Evolutionary conservation across 2,797 vertebrate genomes (phyloP).

Genomic region (Holocentrus rufus): DNA sequence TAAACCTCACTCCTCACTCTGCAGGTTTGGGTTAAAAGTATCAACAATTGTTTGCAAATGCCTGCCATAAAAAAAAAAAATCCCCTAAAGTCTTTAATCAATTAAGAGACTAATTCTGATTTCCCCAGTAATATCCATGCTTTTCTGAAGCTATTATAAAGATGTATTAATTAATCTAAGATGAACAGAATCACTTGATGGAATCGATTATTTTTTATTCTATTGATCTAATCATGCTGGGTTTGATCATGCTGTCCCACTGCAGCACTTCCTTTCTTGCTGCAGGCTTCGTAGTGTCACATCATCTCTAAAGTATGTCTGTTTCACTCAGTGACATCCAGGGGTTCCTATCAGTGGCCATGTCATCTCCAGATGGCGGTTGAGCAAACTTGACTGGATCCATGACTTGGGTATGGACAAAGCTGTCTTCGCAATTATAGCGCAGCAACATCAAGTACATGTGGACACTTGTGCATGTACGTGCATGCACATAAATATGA

Average conservation of each 20-base stretch:
- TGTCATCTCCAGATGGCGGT: slow-evolving; percentile 62
- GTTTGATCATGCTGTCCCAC: background rate
- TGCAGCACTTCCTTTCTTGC: slow-evolving; percentile 37
- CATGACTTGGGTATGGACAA: slow-evolving; percentile 28
- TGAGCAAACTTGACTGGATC: slow-evolving; percentile 36
- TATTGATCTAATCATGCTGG: slow-evolving; percentile 13
- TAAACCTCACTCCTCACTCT: too few species aligned
- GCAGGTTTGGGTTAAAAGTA: too few species aligned
- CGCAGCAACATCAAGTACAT: background rate
- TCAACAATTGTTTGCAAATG: too few species aligned
- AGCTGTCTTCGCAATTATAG: slow-evolving; percentile 22
- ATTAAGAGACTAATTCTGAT: background rate
- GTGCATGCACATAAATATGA: too few species aligned
- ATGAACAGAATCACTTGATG: too few species aligned
- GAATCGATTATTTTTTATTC: slow-evolving; percentile 24
- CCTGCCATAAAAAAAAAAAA: too few species aligned
- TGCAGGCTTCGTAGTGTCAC: slow-evolving; percentile 46
- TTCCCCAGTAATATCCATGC: slow-evolving; percentile 17
- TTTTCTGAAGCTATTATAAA: background rate
- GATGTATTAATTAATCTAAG: too few species aligned
- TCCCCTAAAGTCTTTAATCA: slow-evolving; percentile 12
- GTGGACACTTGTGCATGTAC: background rate
- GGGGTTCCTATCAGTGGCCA: slow-evolving; percentile 48
- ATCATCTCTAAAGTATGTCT: slow-evolving; percentile 63
- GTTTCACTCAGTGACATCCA: slow-evolving; percentile 47